Evolutionary conservation across 2,888 invertebrate species (phyloP).

Genomic region (Patella depressa): DNA sequence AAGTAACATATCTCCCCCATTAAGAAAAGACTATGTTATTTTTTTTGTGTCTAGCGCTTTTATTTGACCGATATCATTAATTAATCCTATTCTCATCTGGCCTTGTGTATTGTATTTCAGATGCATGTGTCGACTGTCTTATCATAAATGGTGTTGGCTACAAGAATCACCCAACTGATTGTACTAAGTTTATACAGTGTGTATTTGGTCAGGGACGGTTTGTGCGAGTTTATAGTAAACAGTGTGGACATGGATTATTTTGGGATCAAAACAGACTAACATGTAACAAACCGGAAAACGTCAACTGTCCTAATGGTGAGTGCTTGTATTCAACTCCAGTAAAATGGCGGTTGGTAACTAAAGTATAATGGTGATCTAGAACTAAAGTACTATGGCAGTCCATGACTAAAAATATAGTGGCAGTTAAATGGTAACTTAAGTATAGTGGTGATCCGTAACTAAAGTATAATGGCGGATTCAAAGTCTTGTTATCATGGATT

Average conservation of each 20-base stretch:
- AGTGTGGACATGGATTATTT: conserved; percentile 37
- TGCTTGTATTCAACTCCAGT: too few relatives aligned
- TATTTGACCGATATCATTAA: not conserved
- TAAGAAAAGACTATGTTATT: not conserved
- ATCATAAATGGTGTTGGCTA: conserved; percentile 42
- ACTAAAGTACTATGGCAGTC: too few relatives aligned
- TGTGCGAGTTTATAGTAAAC: conserved; percentile 26
- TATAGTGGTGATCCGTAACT: too few relatives aligned
- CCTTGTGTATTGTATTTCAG: conserved; percentile 14
- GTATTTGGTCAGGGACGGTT: conserved; percentile 26
- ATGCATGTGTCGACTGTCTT: conserved; percentile 34
- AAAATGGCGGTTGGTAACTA: too few relatives aligned
- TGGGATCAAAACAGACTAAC: conserved; percentile 39
- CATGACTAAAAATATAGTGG: too few relatives aligned
- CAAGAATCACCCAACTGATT: conserved; percentile 37
- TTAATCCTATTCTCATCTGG: too few relatives aligned
- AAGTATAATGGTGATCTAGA: too few relatives aligned
- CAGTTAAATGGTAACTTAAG: too few relatives aligned
- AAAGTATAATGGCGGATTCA: too few relatives aligned
- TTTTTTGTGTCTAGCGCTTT: not conserved
- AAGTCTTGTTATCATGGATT: too few relatives aligned
- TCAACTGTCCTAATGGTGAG: conserved; percentile 34
- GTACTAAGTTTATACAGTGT: conserved; percentile 40
- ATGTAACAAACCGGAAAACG: conserved; percentile 30
- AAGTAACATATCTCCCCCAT: not conserved